Evolutionary conservation across 2,888 invertebrate species (phyloP), one percentile per base, ranked within the genome.

Genomic region (Pemphredon lugubris): DNA sequence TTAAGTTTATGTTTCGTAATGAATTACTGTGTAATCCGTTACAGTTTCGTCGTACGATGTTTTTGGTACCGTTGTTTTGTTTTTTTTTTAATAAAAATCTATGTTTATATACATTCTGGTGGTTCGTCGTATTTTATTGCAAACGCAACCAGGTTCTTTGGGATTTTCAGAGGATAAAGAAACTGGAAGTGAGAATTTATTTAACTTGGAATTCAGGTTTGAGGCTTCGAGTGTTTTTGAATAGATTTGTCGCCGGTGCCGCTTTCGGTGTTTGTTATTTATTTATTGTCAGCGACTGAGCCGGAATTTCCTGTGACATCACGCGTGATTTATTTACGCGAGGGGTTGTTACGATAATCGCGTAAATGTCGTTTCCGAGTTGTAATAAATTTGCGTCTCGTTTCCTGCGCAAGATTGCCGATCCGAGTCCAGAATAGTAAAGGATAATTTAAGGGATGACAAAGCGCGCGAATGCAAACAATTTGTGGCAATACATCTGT

Each of bases 1-100:
- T 75, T 75, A 73, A 75, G 74, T 75, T 72, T 78, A 20, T 73
- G 65, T 66, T 79, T 76, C n/a, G 54, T 51, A 16, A 39, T 16
- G n/a, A n/a, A n/a, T 54, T 37, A 20, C n/a, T n/a, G n/a, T n/a
- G n/a, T n/a, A n/a, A 40, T 73, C 20, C 39, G 16, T 57, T 57
- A 13, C 11, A 5, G 11, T 23, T 42, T 7, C 14, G 48, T 59
- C n/a, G 37, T 13, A 20, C 11, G 11, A 26, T 30, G 14, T 9
- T 39, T 9, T 34, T 16, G 23, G 9, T 18, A 14, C 14, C 2
- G 3, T 14, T 34, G 44, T 47, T 2, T n/a, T 57, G 13, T 18
- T 5, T 2, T 42, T 45, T 50, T 23, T 18, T 2, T 45, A 68
- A 55, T 51, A 73, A 72, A 65, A 34, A 0, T 51, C 20, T 3